Percentiles rank a stretch among this genome's conserved stretches.
phyloP scores from a whole-genome alignment of 2,888 invertebrate genomes.

The Fabriciana adippe region DNA sequence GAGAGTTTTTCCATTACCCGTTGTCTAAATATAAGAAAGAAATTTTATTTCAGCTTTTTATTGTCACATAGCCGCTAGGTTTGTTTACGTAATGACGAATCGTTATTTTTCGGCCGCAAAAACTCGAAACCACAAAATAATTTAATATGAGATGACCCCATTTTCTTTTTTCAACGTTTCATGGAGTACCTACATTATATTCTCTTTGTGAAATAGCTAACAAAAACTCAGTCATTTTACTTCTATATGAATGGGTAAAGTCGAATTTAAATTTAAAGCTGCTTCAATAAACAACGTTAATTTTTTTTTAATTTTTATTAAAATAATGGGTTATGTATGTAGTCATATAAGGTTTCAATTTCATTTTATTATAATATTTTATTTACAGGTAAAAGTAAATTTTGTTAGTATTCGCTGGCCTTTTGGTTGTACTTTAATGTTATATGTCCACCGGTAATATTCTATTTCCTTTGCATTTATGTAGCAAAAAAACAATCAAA shows the following conservation, averaged over 20 bases:
- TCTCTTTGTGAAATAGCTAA: slow-evolving; percentile 18
- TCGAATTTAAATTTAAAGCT: slow-evolving; percentile 3
- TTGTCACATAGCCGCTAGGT: slow-evolving; percentile 9
- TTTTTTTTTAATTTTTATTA: background rate
- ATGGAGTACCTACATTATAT: slow-evolving; percentile 16
- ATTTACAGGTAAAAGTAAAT: no score
- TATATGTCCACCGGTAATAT: no score
- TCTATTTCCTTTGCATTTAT: no score
- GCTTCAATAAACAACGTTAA: slow-evolving; percentile 8
- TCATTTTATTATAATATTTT: no score
- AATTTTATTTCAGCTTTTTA: slow-evolving; percentile 11
- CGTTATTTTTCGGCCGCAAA: slow-evolving; percentile 18
- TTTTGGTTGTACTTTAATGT: no score
- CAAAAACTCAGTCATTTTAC: slow-evolving; percentile 19
- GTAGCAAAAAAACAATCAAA: no score
- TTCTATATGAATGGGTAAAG: slow-evolving; percentile 13
- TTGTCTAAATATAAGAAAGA: slow-evolving; percentile 17
- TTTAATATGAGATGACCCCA: slow-evolving; percentile 26
- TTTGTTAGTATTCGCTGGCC: no score
- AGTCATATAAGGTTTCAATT: no score
- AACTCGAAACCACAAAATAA: slow-evolving; percentile 23
- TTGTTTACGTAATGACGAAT: slow-evolving; percentile 24
- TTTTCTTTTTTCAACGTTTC: slow-evolving; percentile 18
- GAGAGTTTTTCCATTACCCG: slow-evolving; percentile 18
- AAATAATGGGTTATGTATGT: background rate